Conservation (phyloP, 2,888 invertebrate species). For the Nomada hirtipes region DNA sequence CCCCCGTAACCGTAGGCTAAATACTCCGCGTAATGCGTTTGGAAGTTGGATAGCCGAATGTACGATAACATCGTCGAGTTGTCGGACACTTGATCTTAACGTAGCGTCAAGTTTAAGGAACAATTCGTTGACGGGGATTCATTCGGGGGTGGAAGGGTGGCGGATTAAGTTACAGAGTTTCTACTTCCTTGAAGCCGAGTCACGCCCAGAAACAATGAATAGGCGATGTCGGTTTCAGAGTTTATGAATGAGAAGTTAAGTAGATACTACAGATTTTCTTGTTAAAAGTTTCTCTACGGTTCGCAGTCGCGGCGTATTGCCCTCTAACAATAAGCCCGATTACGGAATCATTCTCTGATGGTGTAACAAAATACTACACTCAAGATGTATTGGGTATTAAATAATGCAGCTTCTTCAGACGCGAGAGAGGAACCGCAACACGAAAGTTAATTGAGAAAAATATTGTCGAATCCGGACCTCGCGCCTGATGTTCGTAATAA, state of each 20-base stretch:
- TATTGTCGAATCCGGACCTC: not conserved
- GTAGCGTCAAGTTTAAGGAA: conserved; percentile 14
- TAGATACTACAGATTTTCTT: conserved; percentile 22
- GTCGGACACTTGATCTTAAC: conserved; percentile 1
- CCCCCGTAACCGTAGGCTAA: no score
- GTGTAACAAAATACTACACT: not conserved
- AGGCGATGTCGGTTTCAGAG: conserved; percentile 29
- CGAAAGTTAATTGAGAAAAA: not conserved
- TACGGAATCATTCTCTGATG: not conserved
- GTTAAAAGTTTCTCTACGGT: conserved; percentile 22
- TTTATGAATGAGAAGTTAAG: conserved; percentile 51
- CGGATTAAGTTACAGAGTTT: conserved; percentile 53
- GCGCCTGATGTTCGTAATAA: not conserved
- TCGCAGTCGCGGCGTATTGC: not conserved
- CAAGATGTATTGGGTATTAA: not conserved
- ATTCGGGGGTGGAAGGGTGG: conserved; percentile 9
- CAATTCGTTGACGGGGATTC: conserved; percentile 47
- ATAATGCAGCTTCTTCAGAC: not conserved
- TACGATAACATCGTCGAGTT: not conserved
- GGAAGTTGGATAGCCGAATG: not conserved
- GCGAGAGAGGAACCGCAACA: not conserved
- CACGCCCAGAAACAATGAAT: conserved; percentile 41
- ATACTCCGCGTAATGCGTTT: not conserved
- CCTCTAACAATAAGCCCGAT: not conserved
- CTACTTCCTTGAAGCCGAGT: conserved; percentile 27